Base-by-base conservation (phyloP, 2,888 invertebrate genomes). In the Nebria salina region DNA sequence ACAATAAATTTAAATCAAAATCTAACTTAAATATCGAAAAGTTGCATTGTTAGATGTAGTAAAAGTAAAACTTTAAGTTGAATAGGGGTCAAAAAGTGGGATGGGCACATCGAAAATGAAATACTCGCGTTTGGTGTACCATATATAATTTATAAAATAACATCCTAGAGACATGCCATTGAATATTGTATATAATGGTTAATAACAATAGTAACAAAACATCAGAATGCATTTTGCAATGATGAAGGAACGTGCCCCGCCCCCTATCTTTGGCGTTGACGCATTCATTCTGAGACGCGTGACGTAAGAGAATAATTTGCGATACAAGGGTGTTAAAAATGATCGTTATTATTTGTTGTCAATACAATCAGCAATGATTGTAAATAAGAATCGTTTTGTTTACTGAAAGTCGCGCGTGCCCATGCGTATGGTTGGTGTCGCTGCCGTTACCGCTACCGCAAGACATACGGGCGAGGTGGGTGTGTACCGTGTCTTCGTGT, bases 401-500 rank as follows among this genome's bases (percentile, higher is more conserved):
- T 80, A 80, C 75, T 41, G 73, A 13, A 8, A 41, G 5, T 73
- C 75, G 68, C 72, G 79, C 73, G 41, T 26, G 13, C 70, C 34
- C 26, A 70, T 25, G 42, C 74, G 74, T 66, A 26, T 70, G 25
- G 34, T 70, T 68, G 80, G 80, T 80, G 80, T 26, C 80, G 80
- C 80, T 54, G 66, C 70, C 80, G 80, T 70, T 80, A 75, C 25
- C 80, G 80, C 80, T 54, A 65, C 70, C 80, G 80, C 75, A 70
- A 13, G 8, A 68, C 70, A 70, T 70, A 70, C 75, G 75, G 80
- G 75, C 80, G 70, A 80, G 75, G 80, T 80, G 80, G 80, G 80
- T 80, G 80, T 80, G 80, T 80, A 80, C 80, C 75, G 41, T 79
- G 75, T 41, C 72, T 75, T 68, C 74, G 68, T 80, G 68, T 70